Base-by-base conservation (phyloP, 1,140 invertebrate species). In the Zaprionus africanus region DNA sequence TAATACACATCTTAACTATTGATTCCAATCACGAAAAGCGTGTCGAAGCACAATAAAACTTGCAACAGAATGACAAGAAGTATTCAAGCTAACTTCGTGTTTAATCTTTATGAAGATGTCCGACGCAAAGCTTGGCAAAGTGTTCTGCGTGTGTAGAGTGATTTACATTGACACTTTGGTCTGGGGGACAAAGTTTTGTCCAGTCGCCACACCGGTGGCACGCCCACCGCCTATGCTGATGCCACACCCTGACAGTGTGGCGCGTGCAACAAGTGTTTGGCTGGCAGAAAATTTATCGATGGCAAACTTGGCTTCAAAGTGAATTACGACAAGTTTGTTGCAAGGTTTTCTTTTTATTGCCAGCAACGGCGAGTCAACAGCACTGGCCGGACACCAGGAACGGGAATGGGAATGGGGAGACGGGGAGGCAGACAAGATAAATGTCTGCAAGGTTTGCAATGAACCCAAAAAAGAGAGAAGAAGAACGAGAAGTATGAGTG, bases 321-420 rank as follows among this genome's bases (percentile, higher is more conserved):
- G 79, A 88, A 85, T 88, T 88, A 88, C 85, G 85, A 79, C 84
- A 88, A 87, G 81, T 88, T 88, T 56, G 22, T 69, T 38, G 49
- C 58, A 53, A 61, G 63, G 54, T 64, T 77, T 79, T 34, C 58
- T 61, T 74, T 58, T 72, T 67, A 60, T 65, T 64, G 75, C 69
- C 56, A 76, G 51, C 49, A 56, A 56, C 49, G 65, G 57, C 74
- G 41, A 67, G 69, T 76, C 73, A 76, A 63, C 60, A 67, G 59
- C 54, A 60, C 58, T 49, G 22, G 53, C 43, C 17, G 26, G 13
- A 6, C 2, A 36, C 22, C 22, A 1, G 22, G 1, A 22, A 1
- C 0, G n/a, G n/a, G n/a, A 22, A 22, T 22, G 22, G 9, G 4
- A 1, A 28, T 5, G 0, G 12, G 31, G 1, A 53, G 61, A n/a